Base-by-base conservation (phyloP, 1,140 invertebrate species). In the Pogonomyrmex californicus region DNA sequence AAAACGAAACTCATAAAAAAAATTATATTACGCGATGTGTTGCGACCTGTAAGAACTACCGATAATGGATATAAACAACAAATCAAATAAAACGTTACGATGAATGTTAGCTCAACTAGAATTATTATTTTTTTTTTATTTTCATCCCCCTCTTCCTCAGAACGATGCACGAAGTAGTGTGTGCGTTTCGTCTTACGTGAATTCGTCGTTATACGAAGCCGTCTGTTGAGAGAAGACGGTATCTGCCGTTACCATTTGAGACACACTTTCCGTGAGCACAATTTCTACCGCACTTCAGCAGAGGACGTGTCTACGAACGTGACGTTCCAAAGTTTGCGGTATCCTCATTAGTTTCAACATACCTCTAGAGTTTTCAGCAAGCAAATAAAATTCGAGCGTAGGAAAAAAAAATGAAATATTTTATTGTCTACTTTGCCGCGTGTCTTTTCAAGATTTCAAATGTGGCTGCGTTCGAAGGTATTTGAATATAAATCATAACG, bases 61-160 rank as follows among this genome's bases (percentile, higher is more conserved):
- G 91, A 91, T 88, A 89, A 62, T 88, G 87, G 90, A 87, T 91
- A 91, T 90, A 75, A 92, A 92, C 23, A 89, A 87, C 68, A 92
- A 93, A 93, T 93, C 92, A 93, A 93, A 93, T 93, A 93, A 93
- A 93, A 92, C 79, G 91, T 93, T 93, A 93, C 87, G 90, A 90
- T 92, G 87, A 90, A 93, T 91, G 90, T 91, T 91, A 89, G 88
- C 44, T 54, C 78, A 86, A 89, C 62, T 12, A 33, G 63, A 41
- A 70, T 86, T 51, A 49, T 66, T 76, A 23, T 23, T 23, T 23
- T 23, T 47, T 85, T 68, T 38, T 85, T 36, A 62, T 83, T 86
- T 65, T 62, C 9, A 30, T 62, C 2, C 41, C 17, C 2, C 56
- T 41, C 4, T 14, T 36, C 1, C n/a, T n/a, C 23, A 41, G 4